These are phyloP conservation scores for Sus scrofa DNA, from an alignment of 2,113 vertebrate species.

Conservation along the genomic window DNA sequence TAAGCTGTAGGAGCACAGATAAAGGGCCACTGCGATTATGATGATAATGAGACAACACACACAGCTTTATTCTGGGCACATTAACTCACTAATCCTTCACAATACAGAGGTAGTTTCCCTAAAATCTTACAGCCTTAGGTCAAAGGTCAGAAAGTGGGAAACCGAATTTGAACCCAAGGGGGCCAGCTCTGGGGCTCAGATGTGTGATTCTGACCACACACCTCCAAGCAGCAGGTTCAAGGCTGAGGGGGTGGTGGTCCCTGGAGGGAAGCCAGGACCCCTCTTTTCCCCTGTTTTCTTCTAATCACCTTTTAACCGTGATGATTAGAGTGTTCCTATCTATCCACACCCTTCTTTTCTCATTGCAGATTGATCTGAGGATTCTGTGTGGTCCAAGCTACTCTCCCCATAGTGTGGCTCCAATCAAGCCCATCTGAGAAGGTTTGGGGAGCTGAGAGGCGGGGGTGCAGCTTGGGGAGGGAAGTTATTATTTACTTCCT, in stretches of 20 bases:
- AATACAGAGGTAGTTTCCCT: accelerated
- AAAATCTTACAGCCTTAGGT: neutral
- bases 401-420: neutral
- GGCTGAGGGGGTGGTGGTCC: no score
- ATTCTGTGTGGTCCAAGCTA: neutral
- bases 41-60: accelerated
- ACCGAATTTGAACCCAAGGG: neutral
- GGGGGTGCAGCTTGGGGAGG: no score
- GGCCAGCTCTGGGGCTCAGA: neutral
- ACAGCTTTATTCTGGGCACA: neutral
- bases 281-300: no score
- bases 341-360: neutral
- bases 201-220: accelerated
- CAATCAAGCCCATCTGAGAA: neutral
- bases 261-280: no score
- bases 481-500: neutral
- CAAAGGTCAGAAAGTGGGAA: neutral
- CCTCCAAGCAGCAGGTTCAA: neutral
- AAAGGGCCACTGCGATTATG: accelerated
- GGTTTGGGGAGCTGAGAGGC: neutral
- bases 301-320: neutral
- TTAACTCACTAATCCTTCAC: neutral
- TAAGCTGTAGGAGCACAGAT: no score
- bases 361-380: neutral
- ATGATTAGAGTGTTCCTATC: accelerated